Base-by-base conservation (phyloP, 1,140 invertebrate species). In the Heliconius congener region DNA sequence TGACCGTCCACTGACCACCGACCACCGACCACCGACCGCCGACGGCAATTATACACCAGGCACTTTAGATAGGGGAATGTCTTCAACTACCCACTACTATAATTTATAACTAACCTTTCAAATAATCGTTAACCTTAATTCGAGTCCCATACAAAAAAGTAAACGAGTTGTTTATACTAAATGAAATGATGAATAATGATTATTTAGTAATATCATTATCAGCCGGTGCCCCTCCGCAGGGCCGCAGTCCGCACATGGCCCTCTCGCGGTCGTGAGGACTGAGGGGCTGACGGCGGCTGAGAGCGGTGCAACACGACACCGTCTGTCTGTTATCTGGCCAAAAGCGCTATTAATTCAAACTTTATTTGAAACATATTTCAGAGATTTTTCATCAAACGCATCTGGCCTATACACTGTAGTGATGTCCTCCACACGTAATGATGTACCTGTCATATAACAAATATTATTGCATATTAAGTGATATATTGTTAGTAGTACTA, bases 41-140 rank as follows among this genome's bases (percentile, higher is more conserved):
- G 34, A 37, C 34, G 34, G 34, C 34, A 37, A 37, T 37, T 37
- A 37, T 37, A 37, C 34, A 37, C 34, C 27, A 13, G 60, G 60
- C 60, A 66, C 60, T 66, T 66, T 66, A 66, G 60, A 66, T 66
- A 66, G 60, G 60, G 60, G 11, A 66, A 66, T 66, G 60, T 27
- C 4, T 8, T 66, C 60, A 16, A 66, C 60, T 5, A 27, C 13
- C 23, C 55, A 57, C n/a, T 57, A 23, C 55, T 5, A 57, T 57
- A 23, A 57, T 57, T 57, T 57, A 23, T 57, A 57, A 57, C 55
- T 11, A 57, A 57, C 6, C 27, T 66, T 66, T 30, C 9, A 30
- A 66, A 30, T 66, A 27, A 30, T 66, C 60, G 60, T 66, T 66
- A 66, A 66, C 27, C 16, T 27, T 66, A 66, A 66, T 66, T 27